Base-by-base conservation (phyloP, 2,113 vertebrate genomes). In the Caracal caracal region DNA sequence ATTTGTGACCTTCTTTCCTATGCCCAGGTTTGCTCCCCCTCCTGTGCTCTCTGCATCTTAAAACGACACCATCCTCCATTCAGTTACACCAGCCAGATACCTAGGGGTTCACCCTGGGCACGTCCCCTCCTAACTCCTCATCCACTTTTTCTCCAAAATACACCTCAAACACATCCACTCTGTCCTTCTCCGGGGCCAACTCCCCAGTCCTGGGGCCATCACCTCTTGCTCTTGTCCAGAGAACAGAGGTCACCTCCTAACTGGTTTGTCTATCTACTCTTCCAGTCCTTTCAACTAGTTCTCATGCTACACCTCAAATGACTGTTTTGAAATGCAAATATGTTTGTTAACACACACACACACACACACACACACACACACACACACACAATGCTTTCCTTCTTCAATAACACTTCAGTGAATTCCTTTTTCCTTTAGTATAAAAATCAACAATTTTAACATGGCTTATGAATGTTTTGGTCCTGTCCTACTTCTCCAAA, bases 401-500 rank as follows among this genome's bases (percentile, higher is more conserved):
- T 30, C 63, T 78, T 82, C 68, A 63, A 84, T 71, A 84, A 37
- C 20, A 51, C 6, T 43, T 88, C 16, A 84, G 20, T 66, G 35
- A 80, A 49, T 93, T 85, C 43, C 30, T 92, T 56, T 88, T 92
- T 47, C 51, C 92, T 35, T 85, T 88, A 66, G 49, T 15, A 61
- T 79, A 47, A 89, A 92, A 84, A 43, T 51, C 1, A 80, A 91
- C 61, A 79, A 30, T 15, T 61, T 93, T 70, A 75, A 79, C 35
- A 35, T 22, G 26, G 13, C 9, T 47, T 49, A 53, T 78, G 43
- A 66, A 35, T 43, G 1, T 79, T 84, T 75, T 86, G n/a, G 70
- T 85, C 71, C 78, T 61, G 65, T 84, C 35, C 43, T 56, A 75
- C 30, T 93, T 84, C 78, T 92, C 53, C 89, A 84, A 88, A 78